These are phyloP conservation scores for Darevskia mixta DNA, from an alignment of 2,797 vertebrate genomes.

Conservation along the genomic window DNA sequence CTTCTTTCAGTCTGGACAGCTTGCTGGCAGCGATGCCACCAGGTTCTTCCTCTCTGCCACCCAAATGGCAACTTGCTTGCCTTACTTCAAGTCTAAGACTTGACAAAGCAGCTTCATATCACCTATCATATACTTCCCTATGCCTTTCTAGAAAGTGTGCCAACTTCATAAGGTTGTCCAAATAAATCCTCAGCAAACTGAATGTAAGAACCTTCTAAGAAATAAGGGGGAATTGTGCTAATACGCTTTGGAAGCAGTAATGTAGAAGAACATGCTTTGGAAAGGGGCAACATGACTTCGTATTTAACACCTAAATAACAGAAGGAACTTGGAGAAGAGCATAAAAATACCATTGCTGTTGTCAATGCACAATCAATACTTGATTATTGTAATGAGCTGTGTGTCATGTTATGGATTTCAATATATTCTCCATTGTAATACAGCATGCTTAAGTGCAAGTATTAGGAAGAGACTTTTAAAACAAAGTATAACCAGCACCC, in stretches of 20 bases:
- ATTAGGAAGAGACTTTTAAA: conserved; percentile 43
- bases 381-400: conserved; percentile 1
- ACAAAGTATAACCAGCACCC: conserved; percentile 28
- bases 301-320: conserved; percentile 36
- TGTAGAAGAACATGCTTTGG: conserved; percentile 15
- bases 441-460: background rate
- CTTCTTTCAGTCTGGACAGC: background rate
- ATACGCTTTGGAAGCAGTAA: background rate
- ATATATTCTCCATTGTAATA: conserved; percentile 7
- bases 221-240: too few species aligned
- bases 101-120: conserved; percentile 58
- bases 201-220: too few species aligned
- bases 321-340: conserved; percentile 8
- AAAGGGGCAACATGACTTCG: conserved; percentile 25
- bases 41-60: background rate
- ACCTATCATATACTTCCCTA: conserved; percentile 36
- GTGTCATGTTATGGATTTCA: conserved; percentile 35
- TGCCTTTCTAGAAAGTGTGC: conserved; percentile 53
- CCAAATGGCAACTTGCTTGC: background rate
- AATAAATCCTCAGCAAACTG: background rate
- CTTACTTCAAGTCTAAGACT: background rate
- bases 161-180: conserved; percentile 40
- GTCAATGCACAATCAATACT: too few species aligned
- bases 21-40: background rate
- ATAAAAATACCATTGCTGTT: conserved; percentile 15